Evolutionary conservation across 2,888 invertebrate genomes (phyloP).

Genomic region (Gymnosoma rotundatum): DNA sequence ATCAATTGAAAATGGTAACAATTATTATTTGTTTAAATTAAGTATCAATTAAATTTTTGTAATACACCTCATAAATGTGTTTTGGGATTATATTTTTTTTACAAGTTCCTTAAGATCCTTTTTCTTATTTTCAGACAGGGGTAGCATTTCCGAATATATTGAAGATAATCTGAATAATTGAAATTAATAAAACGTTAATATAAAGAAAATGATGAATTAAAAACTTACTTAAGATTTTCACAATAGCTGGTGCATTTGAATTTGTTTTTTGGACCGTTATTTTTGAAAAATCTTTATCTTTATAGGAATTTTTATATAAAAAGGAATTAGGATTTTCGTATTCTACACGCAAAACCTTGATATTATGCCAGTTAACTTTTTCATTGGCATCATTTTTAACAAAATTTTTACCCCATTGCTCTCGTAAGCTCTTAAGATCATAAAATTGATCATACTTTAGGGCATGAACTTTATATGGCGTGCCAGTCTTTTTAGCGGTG

Average conservation of each 20-base stretch:
- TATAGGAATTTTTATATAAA: background rate
- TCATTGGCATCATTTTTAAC: conserved; percentile 3
- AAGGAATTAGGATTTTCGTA: background rate
- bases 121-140: background rate
- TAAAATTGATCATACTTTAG: background rate
- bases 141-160: background rate
- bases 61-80: conserved; percentile 1
- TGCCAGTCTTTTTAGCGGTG: too few relatives aligned
- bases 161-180: background rate
- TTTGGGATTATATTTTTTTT: conserved; percentile 1
- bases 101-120: conserved; percentile 8
- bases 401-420: conserved; percentile 1
- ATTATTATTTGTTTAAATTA: too few relatives aligned
- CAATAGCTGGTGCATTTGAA: too few relatives aligned
- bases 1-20: background rate
- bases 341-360: background rate
- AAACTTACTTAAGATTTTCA: too few relatives aligned
- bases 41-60: conserved; percentile 1
- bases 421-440: background rate
- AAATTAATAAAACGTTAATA: too few relatives aligned
- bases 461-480: too few relatives aligned
- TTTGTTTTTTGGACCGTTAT: background rate
- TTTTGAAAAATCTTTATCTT: background rate
- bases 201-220: too few relatives aligned
- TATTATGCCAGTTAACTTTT: conserved; percentile 1